phyloP scores from a whole-genome alignment of 2,797 vertebrate species.

The Falco naumanni region DNA sequence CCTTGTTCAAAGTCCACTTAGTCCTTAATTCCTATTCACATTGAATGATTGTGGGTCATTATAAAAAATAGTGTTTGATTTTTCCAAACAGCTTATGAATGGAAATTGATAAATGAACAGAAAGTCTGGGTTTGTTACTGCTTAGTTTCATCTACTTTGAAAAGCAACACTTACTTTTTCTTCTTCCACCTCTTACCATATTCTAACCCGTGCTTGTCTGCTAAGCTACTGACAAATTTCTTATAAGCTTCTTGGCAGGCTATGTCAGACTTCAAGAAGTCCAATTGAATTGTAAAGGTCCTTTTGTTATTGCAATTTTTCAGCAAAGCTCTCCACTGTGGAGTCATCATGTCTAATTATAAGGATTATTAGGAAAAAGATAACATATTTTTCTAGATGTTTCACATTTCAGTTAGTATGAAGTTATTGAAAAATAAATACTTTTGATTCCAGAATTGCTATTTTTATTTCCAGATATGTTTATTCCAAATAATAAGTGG shows the following conservation, averaged over 20 bases:
- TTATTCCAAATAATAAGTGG: not conserved
- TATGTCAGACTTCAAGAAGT: not conserved
- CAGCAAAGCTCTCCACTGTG: not conserved
- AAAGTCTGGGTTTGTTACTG: not conserved
- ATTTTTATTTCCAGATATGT: not conserved
- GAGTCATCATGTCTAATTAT: not conserved
- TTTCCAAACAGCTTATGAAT: not conserved
- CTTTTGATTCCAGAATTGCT: not conserved
- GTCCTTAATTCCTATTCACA: not conserved
- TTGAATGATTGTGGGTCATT: not conserved
- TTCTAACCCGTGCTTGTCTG: not conserved
- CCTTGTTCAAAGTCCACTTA: not conserved
- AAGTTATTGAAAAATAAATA: not conserved
- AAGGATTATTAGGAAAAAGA: not conserved
- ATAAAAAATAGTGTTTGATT: not conserved
- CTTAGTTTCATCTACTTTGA: not conserved
- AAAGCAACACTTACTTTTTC: not conserved
- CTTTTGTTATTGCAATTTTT: not conserved
- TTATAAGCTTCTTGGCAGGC: not conserved
- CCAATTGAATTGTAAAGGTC: not conserved
- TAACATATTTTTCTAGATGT: not conserved
- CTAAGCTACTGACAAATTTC: not conserved
- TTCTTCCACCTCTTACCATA: not conserved
- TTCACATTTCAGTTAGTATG: not conserved
- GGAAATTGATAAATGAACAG: not conserved